Base-by-base conservation (phyloP, 2,113 vertebrate species). In the Pyrgilauda ruficollis region DNA sequence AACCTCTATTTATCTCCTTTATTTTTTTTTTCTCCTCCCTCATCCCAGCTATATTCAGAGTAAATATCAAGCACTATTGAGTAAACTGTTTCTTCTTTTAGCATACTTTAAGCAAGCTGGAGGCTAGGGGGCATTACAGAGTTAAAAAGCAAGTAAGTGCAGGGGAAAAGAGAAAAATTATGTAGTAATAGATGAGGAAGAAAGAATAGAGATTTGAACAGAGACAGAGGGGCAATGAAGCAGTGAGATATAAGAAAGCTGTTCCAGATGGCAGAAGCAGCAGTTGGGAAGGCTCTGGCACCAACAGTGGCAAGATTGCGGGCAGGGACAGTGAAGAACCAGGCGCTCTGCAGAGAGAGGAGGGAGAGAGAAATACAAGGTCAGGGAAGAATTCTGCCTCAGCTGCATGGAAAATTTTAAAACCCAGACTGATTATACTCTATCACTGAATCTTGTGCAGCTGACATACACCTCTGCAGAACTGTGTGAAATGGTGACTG, bases 221-320 rank as follows among this genome's bases (percentile, higher is more conserved):
- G 77, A 83, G 46, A 15, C 84, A 85, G 73, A 96, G 87, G 79
- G 43, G 96, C 81, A 96, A 68, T 92, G 93, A 92, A 95, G 90
- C 90, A 87, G 49, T 73, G 63, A 94, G 91, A 69, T 33, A 56
- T 3, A 23, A 70, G 53, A 83, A 89, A 64, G 33, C 89, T 94
- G 50, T 82, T 96, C 89, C 96, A 97, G 94, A 96, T 97, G 95
- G 97, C 78, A 96, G 81, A 91, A 95, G 66, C 92, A 97, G 89
- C 95, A 91, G 87, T 95, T 83, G 92, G 79, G 73, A 88, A 96
- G 72, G 49, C 39, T 95, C 86, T 97, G 94, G 94, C 95, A 95
- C 64, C 87, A 92, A 47, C 49, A 77, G 89, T 63, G 83, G 91
- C 75, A 95, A 96, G 94, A 96, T 22, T 93, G 90, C 4, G 0